A percentile compares a stretch with the other conserved stretches of the same genome.
Evolutionary conservation across 2,888 invertebrate species (phyloP).

Genomic region (Pheosia tremula): DNA sequence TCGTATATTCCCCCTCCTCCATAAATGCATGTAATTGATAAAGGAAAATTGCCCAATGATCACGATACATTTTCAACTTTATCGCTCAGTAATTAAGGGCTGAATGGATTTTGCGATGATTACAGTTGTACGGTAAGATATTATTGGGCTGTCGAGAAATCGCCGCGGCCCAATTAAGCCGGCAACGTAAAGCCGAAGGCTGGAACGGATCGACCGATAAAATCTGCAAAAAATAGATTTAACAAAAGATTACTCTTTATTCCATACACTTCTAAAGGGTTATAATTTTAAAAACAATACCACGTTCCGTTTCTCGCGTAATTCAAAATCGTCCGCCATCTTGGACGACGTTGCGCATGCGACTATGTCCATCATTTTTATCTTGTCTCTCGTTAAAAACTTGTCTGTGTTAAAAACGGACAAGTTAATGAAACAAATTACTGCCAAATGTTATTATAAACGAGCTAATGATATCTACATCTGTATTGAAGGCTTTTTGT

Average conservation of each 20-base stretch:
- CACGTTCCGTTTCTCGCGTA: conserved; percentile 37
- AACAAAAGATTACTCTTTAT: conserved; percentile 38
- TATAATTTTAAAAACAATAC: conserved; percentile 30
- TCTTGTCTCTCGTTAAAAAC: conserved; percentile 36
- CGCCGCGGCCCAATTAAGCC: conserved; percentile 58
- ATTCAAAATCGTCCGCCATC: conserved; percentile 59
- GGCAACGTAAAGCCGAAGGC: conserved; percentile 53
- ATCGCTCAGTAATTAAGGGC: conserved; percentile 14
- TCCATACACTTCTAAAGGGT: conserved; percentile 18
- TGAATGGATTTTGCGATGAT: conserved; percentile 14
- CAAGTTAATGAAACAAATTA: conserved; percentile 45
- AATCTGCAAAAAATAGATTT: conserved; percentile 37
- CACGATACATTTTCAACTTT: conserved; percentile 28
- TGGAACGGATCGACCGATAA: conserved; percentile 56
- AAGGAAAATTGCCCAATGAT: conserved; percentile 25
- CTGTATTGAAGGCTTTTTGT: conserved; percentile 46
- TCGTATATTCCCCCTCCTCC: conserved; percentile 26
- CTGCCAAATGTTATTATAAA: conserved; percentile 46
- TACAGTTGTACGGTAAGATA: conserved; percentile 36
- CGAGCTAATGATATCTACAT: conserved; percentile 47
- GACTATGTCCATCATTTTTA: conserved; percentile 42
- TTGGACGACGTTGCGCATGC: conserved; percentile 43
- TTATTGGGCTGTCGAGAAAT: conserved; percentile 56
- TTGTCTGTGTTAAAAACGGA: conserved; percentile 21
- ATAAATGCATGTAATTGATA: conserved; percentile 31